Conservation (phyloP, 2,888 invertebrate genomes). For the Calameuta filiformis region DNA sequence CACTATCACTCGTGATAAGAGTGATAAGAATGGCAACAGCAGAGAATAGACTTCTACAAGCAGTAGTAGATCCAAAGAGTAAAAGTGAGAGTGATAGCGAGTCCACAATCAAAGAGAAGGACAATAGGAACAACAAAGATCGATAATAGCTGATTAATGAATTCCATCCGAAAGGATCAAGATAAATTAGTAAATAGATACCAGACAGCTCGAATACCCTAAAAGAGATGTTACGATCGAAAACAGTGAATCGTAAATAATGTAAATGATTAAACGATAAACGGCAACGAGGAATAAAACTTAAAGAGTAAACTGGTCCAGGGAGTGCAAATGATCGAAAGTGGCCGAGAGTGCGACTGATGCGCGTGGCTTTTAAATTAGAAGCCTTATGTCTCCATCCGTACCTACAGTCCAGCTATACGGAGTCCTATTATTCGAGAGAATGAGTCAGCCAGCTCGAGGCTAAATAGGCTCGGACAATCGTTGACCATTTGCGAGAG, state of each 20-base stretch:
- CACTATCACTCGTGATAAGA: background rate
- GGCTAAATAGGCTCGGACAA: slow-evolving; percentile 50
- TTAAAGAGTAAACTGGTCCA: background rate
- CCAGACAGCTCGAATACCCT: background rate
- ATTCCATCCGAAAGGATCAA: background rate
- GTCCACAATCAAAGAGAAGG: background rate
- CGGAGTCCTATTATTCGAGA: slow-evolving; percentile 10
- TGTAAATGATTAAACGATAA: background rate
- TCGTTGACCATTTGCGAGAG: slow-evolving; percentile 50
- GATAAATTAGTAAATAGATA: background rate
- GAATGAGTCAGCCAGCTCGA: slow-evolving; percentile 13
- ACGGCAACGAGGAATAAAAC: background rate
- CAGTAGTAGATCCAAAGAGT: background rate
- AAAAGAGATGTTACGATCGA: background rate
- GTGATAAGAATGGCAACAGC: background rate
- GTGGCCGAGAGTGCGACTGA: background rate
- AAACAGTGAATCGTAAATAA: background rate
- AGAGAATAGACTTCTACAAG: background rate
- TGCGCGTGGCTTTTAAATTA: background rate
- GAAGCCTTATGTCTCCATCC: background rate
- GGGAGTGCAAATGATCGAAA: background rate
- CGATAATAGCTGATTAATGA: background rate
- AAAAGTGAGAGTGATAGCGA: background rate
- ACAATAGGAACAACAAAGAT: background rate
- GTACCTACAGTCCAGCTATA: slow-evolving; percentile 1